Evolutionary conservation across 2,888 invertebrate species (phyloP), one percentile per base, ranked within the genome.

Genomic region (Drosophila planitibia): DNA sequence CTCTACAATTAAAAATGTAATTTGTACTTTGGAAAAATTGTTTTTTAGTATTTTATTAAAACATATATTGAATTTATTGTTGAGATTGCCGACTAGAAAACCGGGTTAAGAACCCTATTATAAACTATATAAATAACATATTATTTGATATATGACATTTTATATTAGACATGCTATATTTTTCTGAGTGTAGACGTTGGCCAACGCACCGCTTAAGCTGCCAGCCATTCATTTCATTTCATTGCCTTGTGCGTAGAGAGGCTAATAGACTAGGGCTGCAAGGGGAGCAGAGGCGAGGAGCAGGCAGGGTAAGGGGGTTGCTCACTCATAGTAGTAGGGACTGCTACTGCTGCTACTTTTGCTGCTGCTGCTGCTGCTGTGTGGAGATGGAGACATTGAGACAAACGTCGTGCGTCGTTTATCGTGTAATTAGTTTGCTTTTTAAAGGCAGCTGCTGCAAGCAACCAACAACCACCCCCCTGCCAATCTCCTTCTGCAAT

Each of bases 401-500:
- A 75, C 72, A 64, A 70, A 71, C 64, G 64, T 67, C 53, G 64
- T 32, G 70, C 69, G 68, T 74, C 77, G 71, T 82, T 88, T 87
- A 87, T 90, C 90, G 85, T 73, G 82, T 90, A 87, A 87, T 90
- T 90, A 90, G 83, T 88, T 83, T 87, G 87, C 75, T 76, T 72
- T 72, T 76, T 67, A 59, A 77, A 74, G 57, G 63, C 80, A 61
- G 55, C 65, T 58, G 61, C 41, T 58, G 58, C 58, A 58, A 58
- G 41, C 39, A 28, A 28, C 39, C 4, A 4, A 14, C 4, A 1
- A 35, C 4, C 14, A 28, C 52, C 39, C 28, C 41, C 25, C 22
- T 16, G 28, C 44, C 28, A 41, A 14, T 22, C 12, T 32, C n/a
- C 47, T 22, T 6, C 35, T 54, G 49, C 51, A 61, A 81, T 83